Base-by-base conservation (phyloP, 2,797 vertebrate species). In the Remorina albescens region DNA sequence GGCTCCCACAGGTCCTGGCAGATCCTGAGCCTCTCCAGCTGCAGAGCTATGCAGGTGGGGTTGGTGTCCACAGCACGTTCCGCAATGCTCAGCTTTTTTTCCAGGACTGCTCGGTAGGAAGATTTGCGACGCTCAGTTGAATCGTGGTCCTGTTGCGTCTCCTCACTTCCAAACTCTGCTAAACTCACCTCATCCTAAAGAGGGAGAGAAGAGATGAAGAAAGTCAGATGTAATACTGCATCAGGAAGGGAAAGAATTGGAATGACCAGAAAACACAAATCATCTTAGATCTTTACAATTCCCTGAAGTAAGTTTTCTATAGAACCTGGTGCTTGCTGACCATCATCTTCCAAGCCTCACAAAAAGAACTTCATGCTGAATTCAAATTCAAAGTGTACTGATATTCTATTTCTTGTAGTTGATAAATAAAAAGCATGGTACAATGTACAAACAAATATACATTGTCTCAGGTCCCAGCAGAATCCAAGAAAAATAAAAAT, bases 71-170 rank as follows among this genome's bases (percentile, higher is more conserved):
- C 89, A 0, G 97, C 97, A 4, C 94, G 94, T 70, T 99, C 98
- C 71, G 96, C 93, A 6, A 99, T 95, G 53, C 96, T 95, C 84
- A 99, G 88, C 90, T 99, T 99, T 89, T 97, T 99, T 88, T 99
- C 98, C 84, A 97, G 92, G 9, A 95, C 63, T 3, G 96, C 94
- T 64, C 92, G 94, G 71, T 95, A 85, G 4, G 97, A 97, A 67
- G 92, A 89, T 82, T 90, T 95, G 6, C 80, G 91, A 3, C 42
- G 79, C 59, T 97, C 96, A 1, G 87, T 85, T 12, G 34, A 28
- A 19, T 96, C 94, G 1, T 85, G 85, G 6, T 89, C 91, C 2
- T 89, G 94, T 6, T 64, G 68, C 61, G 84, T 89, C 6, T 95
- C 94, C 34, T 94, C 89, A 2, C 70, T 83, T 83, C 92, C 75